Conservation (phyloP, 2,888 invertebrate genomes). For the Caenorhabditis panamensis region DNA sequence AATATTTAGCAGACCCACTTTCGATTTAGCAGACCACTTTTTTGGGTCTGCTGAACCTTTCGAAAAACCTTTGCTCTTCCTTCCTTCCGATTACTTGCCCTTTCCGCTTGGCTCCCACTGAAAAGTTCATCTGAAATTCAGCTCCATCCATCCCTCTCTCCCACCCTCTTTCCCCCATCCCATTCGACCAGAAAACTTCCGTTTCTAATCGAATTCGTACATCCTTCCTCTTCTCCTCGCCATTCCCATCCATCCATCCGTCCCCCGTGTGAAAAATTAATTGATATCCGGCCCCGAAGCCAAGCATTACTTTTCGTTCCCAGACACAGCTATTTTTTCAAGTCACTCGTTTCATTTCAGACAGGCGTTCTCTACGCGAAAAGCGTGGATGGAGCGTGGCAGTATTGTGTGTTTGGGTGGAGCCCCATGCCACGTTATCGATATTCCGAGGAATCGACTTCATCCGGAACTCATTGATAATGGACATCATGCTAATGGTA, state of each 20-base stretch:
- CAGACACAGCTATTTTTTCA: neutral
- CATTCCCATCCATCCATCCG: neutral
- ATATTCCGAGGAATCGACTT: conserved; percentile 31
- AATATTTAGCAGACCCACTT: too few species aligned
- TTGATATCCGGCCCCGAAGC: neutral
- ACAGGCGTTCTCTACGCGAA: conserved; percentile 60
- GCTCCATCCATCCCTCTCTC: conserved; percentile 5
- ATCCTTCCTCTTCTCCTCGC: neutral
- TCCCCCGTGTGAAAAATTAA: conserved; percentile 7
- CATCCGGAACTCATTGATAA: conserved; percentile 60
- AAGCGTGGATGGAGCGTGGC: conserved; percentile 70
- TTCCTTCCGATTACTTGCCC: too few species aligned
- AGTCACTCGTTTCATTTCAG: conserved; percentile 56
- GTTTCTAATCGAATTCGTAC: conserved; percentile 29
- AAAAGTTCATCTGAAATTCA: conserved; percentile 22
- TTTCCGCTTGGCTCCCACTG: neutral
- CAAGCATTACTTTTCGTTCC: neutral
- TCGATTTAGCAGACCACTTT: too few species aligned
- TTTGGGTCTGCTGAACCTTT: neutral
- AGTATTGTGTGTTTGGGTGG: conserved; percentile 54
- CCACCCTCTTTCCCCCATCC: neutral
- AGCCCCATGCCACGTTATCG: conserved; percentile 19
- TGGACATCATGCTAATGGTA: conserved; percentile 54
- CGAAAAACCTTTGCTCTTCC: too few species aligned
- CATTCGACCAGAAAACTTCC: conserved; percentile 17